Evolutionary conservation across 1,140 invertebrate species (phyloP).

Genomic region (Drosophila orena): DNA sequence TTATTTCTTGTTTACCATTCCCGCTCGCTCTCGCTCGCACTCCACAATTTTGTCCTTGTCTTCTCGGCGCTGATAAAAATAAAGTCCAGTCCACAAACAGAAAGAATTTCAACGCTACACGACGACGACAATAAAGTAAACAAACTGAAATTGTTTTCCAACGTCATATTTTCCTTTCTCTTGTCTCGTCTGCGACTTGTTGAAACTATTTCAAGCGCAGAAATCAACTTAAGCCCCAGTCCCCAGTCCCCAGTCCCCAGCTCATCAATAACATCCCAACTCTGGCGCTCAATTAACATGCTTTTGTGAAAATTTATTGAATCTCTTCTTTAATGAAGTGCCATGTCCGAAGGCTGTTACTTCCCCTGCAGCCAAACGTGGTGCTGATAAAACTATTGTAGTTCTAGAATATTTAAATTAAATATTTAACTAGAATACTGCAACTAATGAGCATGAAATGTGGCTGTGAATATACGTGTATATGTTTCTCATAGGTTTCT

Average conservation of each 20-base stretch:
- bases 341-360: slow-evolving; percentile 1
- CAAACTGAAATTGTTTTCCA: slow-evolving; percentile 55
- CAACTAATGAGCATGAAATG: too few relatives aligned
- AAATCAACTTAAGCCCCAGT: slow-evolving; percentile 10
- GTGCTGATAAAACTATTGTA: too few relatives aligned
- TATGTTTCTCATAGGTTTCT: too few relatives aligned
- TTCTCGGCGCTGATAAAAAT: slow-evolving; percentile 59
- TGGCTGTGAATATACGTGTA: too few relatives aligned
- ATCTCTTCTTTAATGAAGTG: slow-evolving; percentile 49
- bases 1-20: slow-evolving; percentile 54
- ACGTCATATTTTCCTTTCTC: slow-evolving; percentile 26
- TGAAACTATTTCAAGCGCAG: slow-evolving; percentile 60
- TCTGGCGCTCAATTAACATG: slow-evolving; percentile 47
- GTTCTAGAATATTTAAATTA: too few relatives aligned
- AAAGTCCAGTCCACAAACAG: slow-evolving; percentile 56
- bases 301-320: slow-evolving; percentile 55
- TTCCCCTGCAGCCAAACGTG: not conserved
- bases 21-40: not conserved
- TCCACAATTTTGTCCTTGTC: slow-evolving; percentile 26
- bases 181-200: slow-evolving; percentile 42
- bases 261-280: slow-evolving; percentile 20
- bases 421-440: too few relatives aligned
- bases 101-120: slow-evolving; percentile 30
- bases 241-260: not conserved
- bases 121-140: slow-evolving; percentile 55